Base-by-base conservation (phyloP, 2,113 vertebrate genomes). In the Carassius gibelio region DNA sequence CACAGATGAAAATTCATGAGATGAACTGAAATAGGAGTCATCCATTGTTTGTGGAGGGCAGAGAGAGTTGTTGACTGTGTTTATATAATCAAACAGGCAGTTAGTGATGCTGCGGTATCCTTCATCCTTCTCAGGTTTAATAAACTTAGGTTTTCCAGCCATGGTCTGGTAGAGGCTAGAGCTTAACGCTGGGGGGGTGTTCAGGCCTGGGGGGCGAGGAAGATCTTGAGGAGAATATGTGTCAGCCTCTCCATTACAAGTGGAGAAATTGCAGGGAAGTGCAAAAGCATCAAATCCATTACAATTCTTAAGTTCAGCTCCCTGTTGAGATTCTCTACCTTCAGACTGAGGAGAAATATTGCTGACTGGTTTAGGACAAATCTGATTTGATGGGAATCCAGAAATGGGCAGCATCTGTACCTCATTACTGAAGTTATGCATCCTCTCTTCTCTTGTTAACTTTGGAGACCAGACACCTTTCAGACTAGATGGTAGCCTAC, bases 401-500 rank as follows among this genome's bases (percentile, higher is more conserved):
- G 93, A 85, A 81, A 90, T 93, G 69, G 90, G 79, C 42, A 94
- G 92, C 45, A 91, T 93, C 94, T 95, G 95, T 34, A 85, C 82
- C 81, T 96, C 96, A 82, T 94, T 91, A 87, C 95, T 81, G 82
- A 95, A 89, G 71, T 95, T 94, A 2, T 95, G 94, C 52, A 91
- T 75, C 75, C 94, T 94, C 83, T 93, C 84, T 72, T 94, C 91
- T 84, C 89, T 95, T 88, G 86, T 55, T 1, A 93, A 85, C 8
- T 94, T 95, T 84, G 93, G 82, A 66, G 96, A 95, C 97, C 96
- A 98, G 38, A 93, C 84, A 1, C 95, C 91, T 88, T 94, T 97
- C 89, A 95, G 87, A 86, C 80, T 92, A 87, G 96, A 89, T 75
- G 94, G 93, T 48, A 85, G 93, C 93, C 96, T 97, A 91, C 89